phyloP scores from a whole-genome alignment of 1,140 invertebrate genomes.

The Pogonomyrmex californicus region DNA sequence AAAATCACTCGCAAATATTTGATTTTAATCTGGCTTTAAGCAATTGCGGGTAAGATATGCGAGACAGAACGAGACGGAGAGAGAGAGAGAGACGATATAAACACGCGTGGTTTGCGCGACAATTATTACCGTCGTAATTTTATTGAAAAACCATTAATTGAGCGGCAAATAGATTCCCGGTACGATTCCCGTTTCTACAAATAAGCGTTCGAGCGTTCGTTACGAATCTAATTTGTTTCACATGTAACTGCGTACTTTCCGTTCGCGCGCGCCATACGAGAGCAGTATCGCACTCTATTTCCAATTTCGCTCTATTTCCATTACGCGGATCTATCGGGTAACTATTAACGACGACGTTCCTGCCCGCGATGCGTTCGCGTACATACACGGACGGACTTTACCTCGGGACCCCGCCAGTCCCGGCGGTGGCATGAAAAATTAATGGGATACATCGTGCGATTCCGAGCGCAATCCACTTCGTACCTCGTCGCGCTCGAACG shows the following conservation, averaged over 20 bases:
- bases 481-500: not conserved
- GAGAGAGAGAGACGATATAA: not conserved
- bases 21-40: not conserved
- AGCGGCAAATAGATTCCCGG: too few species aligned
- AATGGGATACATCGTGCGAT: conserved; percentile 50
- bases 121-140: not conserved
- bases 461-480: conserved; percentile 25
- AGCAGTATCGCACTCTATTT: not conserved
- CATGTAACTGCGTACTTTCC: not conserved
- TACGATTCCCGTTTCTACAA: not conserved
- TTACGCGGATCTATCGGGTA: conserved; percentile 51
- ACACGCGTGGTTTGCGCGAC: not conserved
- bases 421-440: conserved; percentile 58
- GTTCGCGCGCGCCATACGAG: not conserved
- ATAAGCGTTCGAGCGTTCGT: conserved; percentile 5
- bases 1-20: conserved; percentile 25
- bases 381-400: conserved; percentile 23
- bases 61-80: too few species aligned
- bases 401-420: not conserved
- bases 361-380: conserved; percentile 8
- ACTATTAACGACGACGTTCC: conserved; percentile 45
- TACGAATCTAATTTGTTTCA: conserved; percentile 33
- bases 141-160: not conserved
- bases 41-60: not conserved
- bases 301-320: conserved; percentile 39